Conservation (phyloP, 2,888 invertebrate genomes). For the Ectemnius cavifrons region DNA sequence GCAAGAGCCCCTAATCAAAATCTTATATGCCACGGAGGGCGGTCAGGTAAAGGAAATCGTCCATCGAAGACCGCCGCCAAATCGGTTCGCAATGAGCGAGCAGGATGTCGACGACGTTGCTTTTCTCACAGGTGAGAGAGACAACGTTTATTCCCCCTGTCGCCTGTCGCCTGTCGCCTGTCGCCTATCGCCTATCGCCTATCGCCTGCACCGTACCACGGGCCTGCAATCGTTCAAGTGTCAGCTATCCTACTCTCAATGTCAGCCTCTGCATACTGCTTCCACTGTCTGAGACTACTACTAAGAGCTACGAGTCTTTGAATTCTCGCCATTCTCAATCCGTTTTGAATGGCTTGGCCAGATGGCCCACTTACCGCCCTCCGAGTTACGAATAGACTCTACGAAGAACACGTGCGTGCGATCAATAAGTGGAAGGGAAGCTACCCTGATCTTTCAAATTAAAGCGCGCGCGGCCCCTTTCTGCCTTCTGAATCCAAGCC, state of each 20-base stretch:
- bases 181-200: not conserved
- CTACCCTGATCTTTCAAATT: slow-evolving; percentile 58
- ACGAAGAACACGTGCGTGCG: slow-evolving; percentile 72
- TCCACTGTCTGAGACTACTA: not conserved
- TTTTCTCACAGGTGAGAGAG: slow-evolving; percentile 88
- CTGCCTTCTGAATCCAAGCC: too few relatives aligned
- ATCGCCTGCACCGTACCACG: not conserved
- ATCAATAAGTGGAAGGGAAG: slow-evolving; percentile 69
- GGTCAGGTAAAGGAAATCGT: slow-evolving; percentile 76
- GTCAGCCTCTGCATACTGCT: slow-evolving; percentile 9
- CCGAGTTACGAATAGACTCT: slow-evolving; percentile 62
- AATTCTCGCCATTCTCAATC: slow-evolving; percentile 17
- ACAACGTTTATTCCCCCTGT: not conserved
- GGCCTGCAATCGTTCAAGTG: not conserved
- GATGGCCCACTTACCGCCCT: slow-evolving; percentile 72
- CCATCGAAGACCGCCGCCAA: slow-evolving; percentile 73
- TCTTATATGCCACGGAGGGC: slow-evolving; percentile 75
- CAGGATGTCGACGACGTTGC: slow-evolving; percentile 96
- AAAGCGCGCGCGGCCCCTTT: slow-evolving; percentile 36
- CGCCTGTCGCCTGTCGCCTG: too few relatives aligned
- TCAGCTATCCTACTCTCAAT: not conserved
- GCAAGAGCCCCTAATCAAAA: slow-evolving; percentile 75
- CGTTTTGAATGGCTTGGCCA: slow-evolving; percentile 58
- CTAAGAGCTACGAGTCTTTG: not conserved
- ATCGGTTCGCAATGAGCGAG: slow-evolving; percentile 85